These are phyloP conservation scores for Drosophila recens DNA, from an alignment of 2,888 invertebrate species.

Conservation along the genomic window DNA sequence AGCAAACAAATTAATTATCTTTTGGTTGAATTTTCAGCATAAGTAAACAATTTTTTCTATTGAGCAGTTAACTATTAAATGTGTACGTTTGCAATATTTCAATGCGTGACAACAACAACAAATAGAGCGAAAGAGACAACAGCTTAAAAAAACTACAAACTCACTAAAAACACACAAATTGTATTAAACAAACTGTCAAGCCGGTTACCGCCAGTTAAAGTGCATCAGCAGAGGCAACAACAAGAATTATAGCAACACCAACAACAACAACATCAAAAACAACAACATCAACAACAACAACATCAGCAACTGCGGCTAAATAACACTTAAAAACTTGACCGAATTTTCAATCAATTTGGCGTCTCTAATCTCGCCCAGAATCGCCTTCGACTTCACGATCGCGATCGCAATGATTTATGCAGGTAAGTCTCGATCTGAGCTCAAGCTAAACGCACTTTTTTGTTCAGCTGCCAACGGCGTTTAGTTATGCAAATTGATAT, in stretches of 20 bases:
- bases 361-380: constrained; percentile 67
- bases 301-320: constrained; percentile 9
- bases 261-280: constrained; percentile 26
- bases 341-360: constrained; percentile 69
- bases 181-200: constrained; percentile 53
- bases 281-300: constrained; percentile 28
- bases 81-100: constrained; percentile 53
- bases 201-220: constrained; percentile 68
- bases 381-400: constrained; percentile 49
- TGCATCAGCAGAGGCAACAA: constrained; percentile 57
- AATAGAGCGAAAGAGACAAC: constrained; percentile 37
- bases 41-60: constrained; percentile 57
- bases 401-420: constrained; percentile 75
- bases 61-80: constrained; percentile 31
- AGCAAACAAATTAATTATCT: constrained; percentile 62
- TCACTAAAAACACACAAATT: constrained; percentile 33
- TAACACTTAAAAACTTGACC: constrained; percentile 69
- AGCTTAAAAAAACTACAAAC: neutral
- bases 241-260: constrained; percentile 11
- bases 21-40: constrained; percentile 43
- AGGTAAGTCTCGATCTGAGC: constrained; percentile 60
- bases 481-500: constrained; percentile 65
- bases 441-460: constrained; percentile 52
- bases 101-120: constrained; percentile 59
- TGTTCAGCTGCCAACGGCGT: constrained; percentile 36